Evolutionary conservation across 1,140 invertebrate genomes (phyloP).

Genomic region (Cyclargus thomasi): DNA sequence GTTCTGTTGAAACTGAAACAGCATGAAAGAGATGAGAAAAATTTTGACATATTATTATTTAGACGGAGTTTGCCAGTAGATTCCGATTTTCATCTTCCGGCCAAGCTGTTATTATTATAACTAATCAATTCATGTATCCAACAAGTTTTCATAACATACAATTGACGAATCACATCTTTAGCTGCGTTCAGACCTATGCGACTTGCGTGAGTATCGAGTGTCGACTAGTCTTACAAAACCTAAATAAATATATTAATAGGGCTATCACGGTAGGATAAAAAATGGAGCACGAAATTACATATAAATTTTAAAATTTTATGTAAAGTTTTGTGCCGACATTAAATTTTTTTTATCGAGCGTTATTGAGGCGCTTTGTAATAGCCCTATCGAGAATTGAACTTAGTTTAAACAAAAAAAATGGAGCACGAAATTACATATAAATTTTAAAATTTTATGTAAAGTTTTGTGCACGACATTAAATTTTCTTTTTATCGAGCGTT

Average conservation of each 20-base stretch:
- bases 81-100: background rate
- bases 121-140: slow-evolving; percentile 2
- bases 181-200: background rate
- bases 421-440: too few species aligned
- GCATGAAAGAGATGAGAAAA: background rate
- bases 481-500: too few species aligned
- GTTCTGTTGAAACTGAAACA: too few species aligned
- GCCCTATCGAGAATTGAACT: background rate
- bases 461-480: too few species aligned
- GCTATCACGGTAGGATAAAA: slow-evolving; percentile 43
- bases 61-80: background rate
- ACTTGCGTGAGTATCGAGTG: background rate
- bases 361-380: background rate
- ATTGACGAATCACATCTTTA: background rate
- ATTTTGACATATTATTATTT: background rate
- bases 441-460: too few species aligned
- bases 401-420: slow-evolving; percentile 65
- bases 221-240: background rate
- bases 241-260: background rate
- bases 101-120: background rate
- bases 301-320: too few species aligned
- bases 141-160: background rate
- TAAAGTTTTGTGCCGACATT: too few species aligned
- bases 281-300: too few species aligned
- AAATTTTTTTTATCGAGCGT: too few species aligned